Evolutionary conservation across 2,797 vertebrate genomes (phyloP), one percentile per base, ranked within the genome.

Genomic region (Philypnodon macrostomus): DNA sequence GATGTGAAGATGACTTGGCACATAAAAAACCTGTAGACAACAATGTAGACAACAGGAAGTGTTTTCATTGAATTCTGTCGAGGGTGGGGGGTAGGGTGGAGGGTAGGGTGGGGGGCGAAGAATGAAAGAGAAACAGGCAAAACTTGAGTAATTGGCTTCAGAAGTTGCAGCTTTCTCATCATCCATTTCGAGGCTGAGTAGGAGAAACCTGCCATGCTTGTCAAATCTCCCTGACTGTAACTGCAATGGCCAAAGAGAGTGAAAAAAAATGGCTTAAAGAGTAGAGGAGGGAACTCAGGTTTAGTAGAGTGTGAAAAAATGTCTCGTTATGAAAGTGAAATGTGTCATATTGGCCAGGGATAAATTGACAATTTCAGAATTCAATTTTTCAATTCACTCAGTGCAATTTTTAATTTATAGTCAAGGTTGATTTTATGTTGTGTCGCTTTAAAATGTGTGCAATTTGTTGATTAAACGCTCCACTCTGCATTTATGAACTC

Each of bases 131-230:
- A 85, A 85, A 81, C 70, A 76, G 66, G 46, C 39, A 61, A 75
- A 83, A 84, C 58, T 80, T 73, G 72, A 79, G 71, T 85, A 85
- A 88, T 86, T 87, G 83, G 80, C 75, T 81, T 76, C 79, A 77
- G 67, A 81, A 78, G 80, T 84, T 81, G 73, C 61, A 51, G 53
- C 75, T 75, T 75, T 65, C 69, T 67, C 68, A 35, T 66, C 83
- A 70, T 80, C 70, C 54, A 61, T 82, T 85, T 67, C 53, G 27
- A 38, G 62, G 41, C 73, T 67, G 70, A 69, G 73, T 63, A 58
- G 67, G 55, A 72, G 75, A 80, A 86, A 85, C 80, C 83, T 87
- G 85, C 80, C 84, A 69, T 74, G 81, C 79, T 82, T 88, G 85
- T 88, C 86, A 88, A 84, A 84, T 82, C 75, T 70, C 61, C 71